A percentile compares a stretch with the other conserved stretches of the same genome.
Evolutionary conservation across 2,888 invertebrate species (phyloP).

Genomic region (Netelia virgata): DNA sequence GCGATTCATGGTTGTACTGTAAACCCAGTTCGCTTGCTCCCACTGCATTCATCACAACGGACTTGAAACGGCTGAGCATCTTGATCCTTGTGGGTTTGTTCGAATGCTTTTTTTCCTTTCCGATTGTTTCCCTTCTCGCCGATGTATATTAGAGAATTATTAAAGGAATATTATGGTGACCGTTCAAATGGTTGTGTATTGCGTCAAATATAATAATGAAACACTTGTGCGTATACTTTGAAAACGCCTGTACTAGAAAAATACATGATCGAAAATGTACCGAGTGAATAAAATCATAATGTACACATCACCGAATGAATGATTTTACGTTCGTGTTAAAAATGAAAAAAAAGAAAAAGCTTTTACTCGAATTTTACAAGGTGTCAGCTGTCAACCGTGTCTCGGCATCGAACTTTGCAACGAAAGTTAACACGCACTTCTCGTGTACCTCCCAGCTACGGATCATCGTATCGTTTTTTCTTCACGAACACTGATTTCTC

Average conservation of each 20-base stretch:
- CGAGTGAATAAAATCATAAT: not conserved
- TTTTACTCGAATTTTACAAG: not conserved
- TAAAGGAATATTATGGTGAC: conserved; percentile 38
- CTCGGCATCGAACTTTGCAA: conserved; percentile 3
- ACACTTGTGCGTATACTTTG: not conserved
- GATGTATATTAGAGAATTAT: not conserved
- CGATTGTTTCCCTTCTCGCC: not conserved
- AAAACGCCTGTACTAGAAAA: conserved; percentile 21
- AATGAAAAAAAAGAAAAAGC: conserved; percentile 5
- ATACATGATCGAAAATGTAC: conserved; percentile 12
- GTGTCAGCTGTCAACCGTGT: conserved; percentile 47
- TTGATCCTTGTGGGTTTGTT: conserved; percentile 61
- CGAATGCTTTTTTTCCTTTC: not conserved
- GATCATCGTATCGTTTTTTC: conserved; percentile 25
- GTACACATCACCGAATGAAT: conserved; percentile 1
- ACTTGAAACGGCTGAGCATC: conserved; percentile 89
- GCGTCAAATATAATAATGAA: conserved; percentile 39
- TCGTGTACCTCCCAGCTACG: conserved; percentile 19
- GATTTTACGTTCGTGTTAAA: not conserved
- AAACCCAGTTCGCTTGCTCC: conserved; percentile 85
- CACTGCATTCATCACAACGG: conserved; percentile 88
- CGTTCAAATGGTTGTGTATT: not conserved
- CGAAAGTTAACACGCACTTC: conserved; percentile 31
- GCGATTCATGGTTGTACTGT: conserved; percentile 79
- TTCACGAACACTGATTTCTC: conserved; percentile 15